Percentiles rank a stretch among this genome's conserved stretches.
Evolutionary conservation across 2,113 vertebrate species (phyloP).

Genomic region (Passer domesticus): DNA sequence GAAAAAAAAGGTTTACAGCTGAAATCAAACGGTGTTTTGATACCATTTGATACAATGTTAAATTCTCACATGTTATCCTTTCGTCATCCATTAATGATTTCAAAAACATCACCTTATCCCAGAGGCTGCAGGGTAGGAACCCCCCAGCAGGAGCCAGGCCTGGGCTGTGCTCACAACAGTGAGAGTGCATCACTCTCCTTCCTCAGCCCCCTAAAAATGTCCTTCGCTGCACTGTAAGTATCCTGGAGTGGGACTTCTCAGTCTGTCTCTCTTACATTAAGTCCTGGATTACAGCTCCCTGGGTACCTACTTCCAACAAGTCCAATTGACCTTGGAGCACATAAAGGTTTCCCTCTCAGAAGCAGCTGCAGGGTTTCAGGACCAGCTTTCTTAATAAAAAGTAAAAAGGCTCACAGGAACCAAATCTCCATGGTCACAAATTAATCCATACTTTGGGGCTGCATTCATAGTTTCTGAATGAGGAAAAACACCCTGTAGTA

Average conservation of each 20-base stretch:
- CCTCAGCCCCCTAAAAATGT: background rate
- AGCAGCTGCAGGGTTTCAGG: background rate
- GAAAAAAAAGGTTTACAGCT: background rate
- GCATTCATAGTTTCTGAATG: background rate
- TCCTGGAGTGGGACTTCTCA: background rate
- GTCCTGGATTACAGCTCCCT: conserved; percentile 10
- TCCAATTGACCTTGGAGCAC: background rate
- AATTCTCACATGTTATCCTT: background rate
- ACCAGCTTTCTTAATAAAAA: background rate
- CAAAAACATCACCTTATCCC: background rate
- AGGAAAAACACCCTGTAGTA: background rate
- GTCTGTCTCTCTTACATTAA: background rate
- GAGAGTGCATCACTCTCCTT: background rate
- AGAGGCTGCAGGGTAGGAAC: fast-evolving
- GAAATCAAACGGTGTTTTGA: background rate
- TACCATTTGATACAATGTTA: background rate
- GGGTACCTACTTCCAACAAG: background rate
- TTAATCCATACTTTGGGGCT: background rate
- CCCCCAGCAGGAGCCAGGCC: fast-evolving
- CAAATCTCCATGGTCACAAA: background rate
- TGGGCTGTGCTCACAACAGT: background rate
- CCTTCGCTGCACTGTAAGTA: background rate
- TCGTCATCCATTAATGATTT: background rate
- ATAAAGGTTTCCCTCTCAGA: background rate
- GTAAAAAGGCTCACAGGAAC: background rate